Evolutionary conservation across 1,140 invertebrate genomes (phyloP), one percentile per base, ranked within the genome.

Genomic region (Drosophila tsacasi): DNA sequence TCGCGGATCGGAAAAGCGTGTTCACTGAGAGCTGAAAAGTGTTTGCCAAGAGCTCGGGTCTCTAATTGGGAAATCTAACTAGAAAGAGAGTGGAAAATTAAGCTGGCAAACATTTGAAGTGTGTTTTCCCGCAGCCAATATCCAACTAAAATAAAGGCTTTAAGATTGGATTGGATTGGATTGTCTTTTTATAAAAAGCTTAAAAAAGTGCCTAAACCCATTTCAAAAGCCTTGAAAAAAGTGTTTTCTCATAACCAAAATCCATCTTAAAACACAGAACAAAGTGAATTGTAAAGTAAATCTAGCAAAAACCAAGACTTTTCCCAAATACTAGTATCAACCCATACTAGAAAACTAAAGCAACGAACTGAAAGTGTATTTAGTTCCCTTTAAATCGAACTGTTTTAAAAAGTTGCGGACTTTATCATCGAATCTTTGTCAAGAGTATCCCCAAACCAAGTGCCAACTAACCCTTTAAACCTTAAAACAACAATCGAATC

Each of bases 1-100:
- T 55, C 54, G 54, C 35, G 54, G 9, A 81, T 76, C 75, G 63
- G 64, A 76, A 86, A 80, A 80, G 69, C 65, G 69, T 77, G 69
- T 77, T 80, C 27, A 25, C 30, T 23, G 25, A 39, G 50, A 30
- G 57, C 27, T 9, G 15, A 23, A 55, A 39, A 55, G 52, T 37
- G 52, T 55, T 37, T 6, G 52, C 32, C 32, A 23, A 55, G 19
- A 37, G 52, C 19, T 15, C n/a, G 27, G 27, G 3, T 19, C n/a
- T 19, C 44, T 19, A 19, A 7, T 54, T 55, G 32, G 32, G 15
- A 37, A 23, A 54, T 35, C 30, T 23, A 21, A 23, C 19, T 23
- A 10, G 1, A 23, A 54, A 23, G 10, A 54, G 50, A 23, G 32
- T 17, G 32, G 2, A 55, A 39, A 57, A 57, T 25, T 8, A n/a